Percentiles rank a stretch among this genome's conserved stretches.
These are phyloP conservation scores for Marmota flaviventris DNA, from an alignment of 2,113 vertebrate genomes.

Conservation along the genomic window DNA sequence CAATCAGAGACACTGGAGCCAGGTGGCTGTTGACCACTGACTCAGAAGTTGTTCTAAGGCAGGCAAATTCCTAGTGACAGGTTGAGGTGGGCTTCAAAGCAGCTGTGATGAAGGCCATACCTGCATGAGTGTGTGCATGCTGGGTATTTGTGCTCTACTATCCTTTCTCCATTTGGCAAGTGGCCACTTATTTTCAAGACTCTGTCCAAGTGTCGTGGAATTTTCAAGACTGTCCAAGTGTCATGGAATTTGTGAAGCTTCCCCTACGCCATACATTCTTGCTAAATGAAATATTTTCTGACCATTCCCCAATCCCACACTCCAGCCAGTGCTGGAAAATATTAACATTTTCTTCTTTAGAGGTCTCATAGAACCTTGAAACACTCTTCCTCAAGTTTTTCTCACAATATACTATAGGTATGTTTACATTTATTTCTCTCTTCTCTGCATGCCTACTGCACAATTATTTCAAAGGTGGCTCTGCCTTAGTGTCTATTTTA, in stretches of 20 bases:
- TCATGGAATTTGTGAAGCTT: not conserved
- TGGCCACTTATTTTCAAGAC: not conserved
- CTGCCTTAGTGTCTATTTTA: not conserved
- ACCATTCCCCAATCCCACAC: accelerated
- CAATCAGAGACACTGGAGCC: not conserved
- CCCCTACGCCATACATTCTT: not conserved
- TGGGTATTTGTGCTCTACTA: accelerated
- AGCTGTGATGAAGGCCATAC: not conserved
- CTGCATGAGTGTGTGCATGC: accelerated
- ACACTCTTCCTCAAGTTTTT: not conserved
- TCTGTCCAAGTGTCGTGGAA: not conserved
- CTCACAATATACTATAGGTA: not conserved
- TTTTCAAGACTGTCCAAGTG: not conserved
- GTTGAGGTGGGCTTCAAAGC: not conserved
- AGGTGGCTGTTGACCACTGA: not conserved
- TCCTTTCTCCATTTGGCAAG: not conserved
- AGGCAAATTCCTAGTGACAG: not conserved
- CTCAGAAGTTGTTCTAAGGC: not conserved
- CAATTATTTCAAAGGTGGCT: not conserved
- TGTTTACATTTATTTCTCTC: not conserved
- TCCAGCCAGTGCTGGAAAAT: not conserved
- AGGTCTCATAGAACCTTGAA: not conserved
- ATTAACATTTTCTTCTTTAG: not conserved
- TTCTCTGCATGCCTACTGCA: not conserved
- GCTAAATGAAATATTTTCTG: not conserved